Evolutionary conservation across 2,113 vertebrate genomes (phyloP).

Genomic region (Clarias batrachus): DNA sequence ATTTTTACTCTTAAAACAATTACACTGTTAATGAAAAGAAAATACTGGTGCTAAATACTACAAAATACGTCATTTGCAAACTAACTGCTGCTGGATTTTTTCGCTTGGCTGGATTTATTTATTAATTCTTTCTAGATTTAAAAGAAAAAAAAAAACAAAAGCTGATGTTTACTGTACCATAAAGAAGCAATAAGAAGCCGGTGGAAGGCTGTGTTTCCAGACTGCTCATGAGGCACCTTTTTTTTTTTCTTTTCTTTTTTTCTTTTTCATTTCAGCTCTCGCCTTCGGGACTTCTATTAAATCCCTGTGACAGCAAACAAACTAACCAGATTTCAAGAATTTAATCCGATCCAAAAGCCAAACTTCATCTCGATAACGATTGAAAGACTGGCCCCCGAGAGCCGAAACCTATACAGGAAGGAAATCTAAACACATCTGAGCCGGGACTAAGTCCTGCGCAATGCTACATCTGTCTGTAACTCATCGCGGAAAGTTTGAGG

Average conservation of each 20-base stretch:
- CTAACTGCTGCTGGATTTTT: not conserved
- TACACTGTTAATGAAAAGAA: slow-evolving; percentile 58
- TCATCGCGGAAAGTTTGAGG: not conserved
- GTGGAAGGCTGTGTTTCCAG: not conserved
- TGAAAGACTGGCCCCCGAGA: slow-evolving; percentile 22
- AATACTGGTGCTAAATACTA: slow-evolving; percentile 30
- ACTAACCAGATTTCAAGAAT: slow-evolving; percentile 31
- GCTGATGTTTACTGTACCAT: not conserved
- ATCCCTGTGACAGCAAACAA: slow-evolving; percentile 26
- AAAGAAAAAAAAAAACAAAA: not conserved
- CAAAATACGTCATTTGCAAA: not conserved
- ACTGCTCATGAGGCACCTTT: not conserved
- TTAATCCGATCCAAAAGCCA: slow-evolving; percentile 21
- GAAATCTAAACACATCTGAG: not conserved
- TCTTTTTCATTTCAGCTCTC: slow-evolving; percentile 12
- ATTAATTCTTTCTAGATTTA: not conserved
- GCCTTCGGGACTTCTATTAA: slow-evolving; percentile 29
- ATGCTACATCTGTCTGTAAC: not conserved
- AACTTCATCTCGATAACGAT: slow-evolving; percentile 27
- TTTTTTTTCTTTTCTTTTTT: not conserved
- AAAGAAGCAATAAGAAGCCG: not conserved
- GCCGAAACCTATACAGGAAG: not conserved
- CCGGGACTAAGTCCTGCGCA: not conserved
- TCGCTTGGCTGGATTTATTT: slow-evolving; percentile 37
- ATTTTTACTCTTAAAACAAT: slow-evolving; percentile 45